Base-by-base conservation (phyloP, 2,113 vertebrate genomes). In the Pungitius pungitius region DNA sequence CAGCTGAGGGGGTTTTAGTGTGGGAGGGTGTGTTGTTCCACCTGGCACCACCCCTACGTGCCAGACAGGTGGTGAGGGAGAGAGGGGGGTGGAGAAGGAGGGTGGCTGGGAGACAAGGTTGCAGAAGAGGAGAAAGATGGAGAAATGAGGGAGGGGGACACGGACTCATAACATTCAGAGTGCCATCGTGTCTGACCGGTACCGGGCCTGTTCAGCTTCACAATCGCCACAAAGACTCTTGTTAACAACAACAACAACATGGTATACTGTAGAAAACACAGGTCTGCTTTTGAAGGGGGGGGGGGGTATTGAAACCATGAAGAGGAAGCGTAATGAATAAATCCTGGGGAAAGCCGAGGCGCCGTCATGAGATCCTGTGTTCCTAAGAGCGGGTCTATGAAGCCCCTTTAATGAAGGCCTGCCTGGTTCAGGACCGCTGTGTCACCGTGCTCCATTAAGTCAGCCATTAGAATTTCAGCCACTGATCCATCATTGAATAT, bases 11-110 rank as follows among this genome's bases (percentile, higher is more conserved):
- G 70, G 54, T 78, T 82, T 79, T 43, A 81, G 73, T 51, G 79
- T 77, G 79, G 64, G 84, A 65, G 74, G 80, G 85, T 26, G 78
- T 78, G 90, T 83, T 80, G 82, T 75, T 90, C 86, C 90, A 92
- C 88, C 89, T 92, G 93, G 81, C 83, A 71, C 77, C 78, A 87
- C 75, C 75, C 85, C 78, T 67, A 88, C 90, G 82, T 85, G 85
- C 81, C 83, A 88, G 90, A 92, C 89, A 91, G 91, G 90, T 92
- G 92, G 91, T 82, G 89, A 49, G 60, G 82, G 73, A 67, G 82
- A 85, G 74, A 43, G 75, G 58, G 54, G 42, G 47, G 12, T 18
- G 33, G 52, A 2, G 69, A 60, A 27, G n/a, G 24, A 54, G 45
- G 20, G 43, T 18, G 58, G 12, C n/a, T 1, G 42, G 20, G 58